Conservation (phyloP, 2,888 invertebrate genomes). For the Paralinhomoeus sp. region DNA sequence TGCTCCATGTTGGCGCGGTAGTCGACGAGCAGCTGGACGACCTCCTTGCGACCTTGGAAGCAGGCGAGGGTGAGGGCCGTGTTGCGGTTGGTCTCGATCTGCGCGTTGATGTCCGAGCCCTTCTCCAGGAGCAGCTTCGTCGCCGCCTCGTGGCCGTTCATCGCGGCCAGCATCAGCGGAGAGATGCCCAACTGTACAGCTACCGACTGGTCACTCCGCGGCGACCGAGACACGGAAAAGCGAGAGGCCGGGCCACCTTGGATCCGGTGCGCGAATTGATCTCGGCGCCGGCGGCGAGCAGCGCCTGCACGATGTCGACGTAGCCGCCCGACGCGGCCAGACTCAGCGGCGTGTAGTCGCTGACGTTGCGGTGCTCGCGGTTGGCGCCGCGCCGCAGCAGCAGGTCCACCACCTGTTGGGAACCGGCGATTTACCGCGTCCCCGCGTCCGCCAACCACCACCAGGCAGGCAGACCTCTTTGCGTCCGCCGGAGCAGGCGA, state of each 20-base stretch:
- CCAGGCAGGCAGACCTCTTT: slow-evolving; percentile 44
- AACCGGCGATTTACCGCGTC: too few relatives aligned
- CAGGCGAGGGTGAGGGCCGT: slow-evolving; percentile 94
- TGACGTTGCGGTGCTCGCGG: slow-evolving; percentile 82
- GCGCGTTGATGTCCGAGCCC: slow-evolving; percentile 87
- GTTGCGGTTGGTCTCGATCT: slow-evolving; percentile 91
- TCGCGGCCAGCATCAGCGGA: slow-evolving; percentile 92
- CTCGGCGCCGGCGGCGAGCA: slow-evolving; percentile 80
- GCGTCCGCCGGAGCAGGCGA: slow-evolving; percentile 88
- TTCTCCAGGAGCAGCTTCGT: slow-evolving; percentile 80
- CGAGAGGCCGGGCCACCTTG: slow-evolving; percentile 8
- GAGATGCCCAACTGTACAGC: slow-evolving; percentile 74
- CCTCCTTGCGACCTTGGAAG: slow-evolving; percentile 95
- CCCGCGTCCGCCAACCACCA: neutral
- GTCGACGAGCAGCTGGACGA: slow-evolving; percentile 79
- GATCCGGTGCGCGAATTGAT: slow-evolving; percentile 53
- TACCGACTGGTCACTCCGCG: neutral
- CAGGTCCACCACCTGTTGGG: slow-evolving; percentile 62
- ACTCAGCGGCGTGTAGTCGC: slow-evolving; percentile 95
- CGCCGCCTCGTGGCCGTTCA: slow-evolving; percentile 91
- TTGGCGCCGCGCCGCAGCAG: slow-evolving; percentile 68
- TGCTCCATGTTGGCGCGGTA: slow-evolving; percentile 96
- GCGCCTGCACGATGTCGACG: slow-evolving; percentile 82
- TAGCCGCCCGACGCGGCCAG: slow-evolving; percentile 88
- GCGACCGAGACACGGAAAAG: neutral